Evolutionary conservation across 1,140 invertebrate species (phyloP), one percentile per base, ranked within the genome.

Genomic region (Drosophila obscura): DNA sequence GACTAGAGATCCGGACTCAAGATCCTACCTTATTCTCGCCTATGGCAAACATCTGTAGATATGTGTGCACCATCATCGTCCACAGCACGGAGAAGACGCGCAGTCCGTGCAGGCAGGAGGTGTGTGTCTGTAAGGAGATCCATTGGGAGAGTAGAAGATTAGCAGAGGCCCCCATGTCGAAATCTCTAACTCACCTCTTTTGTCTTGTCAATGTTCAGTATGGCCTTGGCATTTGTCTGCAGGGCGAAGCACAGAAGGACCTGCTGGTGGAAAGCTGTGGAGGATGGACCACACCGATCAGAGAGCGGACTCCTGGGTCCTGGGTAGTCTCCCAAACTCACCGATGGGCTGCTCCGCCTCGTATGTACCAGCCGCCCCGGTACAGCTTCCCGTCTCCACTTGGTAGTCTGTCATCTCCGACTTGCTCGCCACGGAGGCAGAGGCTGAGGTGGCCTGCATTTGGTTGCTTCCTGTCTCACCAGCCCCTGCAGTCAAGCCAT

Each of bases 11-110:
- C 26, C 7, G 6, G 28, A 28, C 28, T 7, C 7, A 7, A 8
- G 28, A 7, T 28, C 7, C 2, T 76, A 90, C 91, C 63, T 91
- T 85, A 63, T 95, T 95, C 92, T 96, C 95, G 16, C 95, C 94
- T 22, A 97, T 95, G 53, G 94, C 94, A 92, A 96, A 97, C 43
- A 96, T 94, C 81, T 96, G 95, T 15, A 97, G 92, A 91, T 97
- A 97, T 0, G 96, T 96, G 90, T 98, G 97, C 4, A 97, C 97
- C 93, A 98, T 94, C 67, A 98, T 96, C n/a, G 98, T 97, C 97
- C 97, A 98, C 1, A 95, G 93, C 61, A 98, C 94, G 7, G 96
- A 97, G 64, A 98, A 92, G 46, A 98, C 97, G 50, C 96, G 93
- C 44, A 97, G 92, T 1, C 96, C 96, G 78, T 97, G 96, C n/a